Conservation (phyloP, 1,140 invertebrate species). For the Cotesia typhae region DNA sequence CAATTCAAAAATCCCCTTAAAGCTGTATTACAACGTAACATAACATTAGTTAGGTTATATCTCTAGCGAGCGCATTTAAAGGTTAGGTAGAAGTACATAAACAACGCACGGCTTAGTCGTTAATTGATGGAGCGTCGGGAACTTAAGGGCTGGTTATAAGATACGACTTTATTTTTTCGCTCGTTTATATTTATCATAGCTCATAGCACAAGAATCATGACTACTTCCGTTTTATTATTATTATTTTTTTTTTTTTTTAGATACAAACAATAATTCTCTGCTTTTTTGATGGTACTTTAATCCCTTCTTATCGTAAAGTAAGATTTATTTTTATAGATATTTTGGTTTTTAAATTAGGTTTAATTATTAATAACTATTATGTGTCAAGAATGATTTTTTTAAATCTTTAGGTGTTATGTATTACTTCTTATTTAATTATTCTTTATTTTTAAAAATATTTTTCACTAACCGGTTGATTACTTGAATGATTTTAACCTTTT, state of each 20-base stretch:
- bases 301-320: neutral
- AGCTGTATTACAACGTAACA: neutral
- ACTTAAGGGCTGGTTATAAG: conserved; percentile 9
- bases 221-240: conserved; percentile 19
- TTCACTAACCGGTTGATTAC: too few relatives aligned
- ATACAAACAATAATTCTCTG: too few relatives aligned
- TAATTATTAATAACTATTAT: neutral
- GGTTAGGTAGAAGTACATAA: conserved; percentile 21
- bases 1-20: conserved; percentile 9
- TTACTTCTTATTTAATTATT: conserved; percentile 15
- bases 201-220: conserved; percentile 32
- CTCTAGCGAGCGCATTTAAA: conserved; percentile 31
- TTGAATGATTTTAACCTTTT: too few relatives aligned
- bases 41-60: conserved; percentile 14
- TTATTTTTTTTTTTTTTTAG: conserved; percentile 18
- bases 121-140: conserved; percentile 16
- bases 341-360: too few relatives aligned
- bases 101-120: conserved; percentile 3
- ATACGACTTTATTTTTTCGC: conserved; percentile 15
- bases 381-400: neutral
- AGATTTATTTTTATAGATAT: too few relatives aligned
- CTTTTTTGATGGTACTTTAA: conserved; percentile 1
- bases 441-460: neutral
- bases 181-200: conserved; percentile 22
- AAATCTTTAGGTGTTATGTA: neutral